A percentile compares a stretch with the other conserved stretches of the same genome.
Evolutionary conservation across 2,797 vertebrate genomes (phyloP).

Genomic region (Myotis planiceps): DNA sequence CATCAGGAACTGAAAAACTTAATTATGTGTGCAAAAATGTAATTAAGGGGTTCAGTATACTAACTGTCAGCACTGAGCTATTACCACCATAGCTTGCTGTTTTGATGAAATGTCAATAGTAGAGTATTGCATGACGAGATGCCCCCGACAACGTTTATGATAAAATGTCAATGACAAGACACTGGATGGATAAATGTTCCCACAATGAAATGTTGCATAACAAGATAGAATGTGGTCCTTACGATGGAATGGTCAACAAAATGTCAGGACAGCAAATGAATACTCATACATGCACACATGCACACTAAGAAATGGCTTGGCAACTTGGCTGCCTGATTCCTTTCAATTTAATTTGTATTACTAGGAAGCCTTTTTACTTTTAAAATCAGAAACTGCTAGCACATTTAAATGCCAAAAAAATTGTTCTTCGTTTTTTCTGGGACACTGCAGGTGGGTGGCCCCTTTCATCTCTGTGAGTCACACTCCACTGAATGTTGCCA

Average conservation of each 20-base stretch:
- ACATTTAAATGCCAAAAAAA: constrained; percentile 57
- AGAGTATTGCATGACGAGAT: constrained; percentile 50
- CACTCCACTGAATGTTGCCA: constrained; percentile 45
- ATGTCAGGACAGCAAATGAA: constrained; percentile 50
- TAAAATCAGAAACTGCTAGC: constrained; percentile 18
- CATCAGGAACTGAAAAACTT: constrained; percentile 28
- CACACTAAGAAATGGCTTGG: not conserved
- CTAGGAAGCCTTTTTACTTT: not conserved
- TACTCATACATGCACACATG: not conserved
- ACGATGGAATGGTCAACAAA: constrained; percentile 35
- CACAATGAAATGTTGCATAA: constrained; percentile 41
- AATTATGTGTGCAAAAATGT: constrained; percentile 58
- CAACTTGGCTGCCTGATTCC: constrained; percentile 29
- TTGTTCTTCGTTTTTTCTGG: constrained; percentile 5
- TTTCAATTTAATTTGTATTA: constrained; percentile 64
- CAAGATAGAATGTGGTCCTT: not conserved
- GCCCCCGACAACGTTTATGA: not conserved
- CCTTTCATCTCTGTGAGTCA: constrained; percentile 69
- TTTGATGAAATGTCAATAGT: constrained; percentile 47
- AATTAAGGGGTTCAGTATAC: constrained; percentile 53
- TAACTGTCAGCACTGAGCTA: constrained; percentile 40
- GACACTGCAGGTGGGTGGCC: constrained; percentile 61
- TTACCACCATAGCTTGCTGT: not conserved
- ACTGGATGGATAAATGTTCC: constrained; percentile 26
- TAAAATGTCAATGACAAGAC: constrained; percentile 71